These are phyloP conservation scores for Metellina segmentata DNA, from an alignment of 2,888 invertebrate species.

Conservation along the genomic window DNA sequence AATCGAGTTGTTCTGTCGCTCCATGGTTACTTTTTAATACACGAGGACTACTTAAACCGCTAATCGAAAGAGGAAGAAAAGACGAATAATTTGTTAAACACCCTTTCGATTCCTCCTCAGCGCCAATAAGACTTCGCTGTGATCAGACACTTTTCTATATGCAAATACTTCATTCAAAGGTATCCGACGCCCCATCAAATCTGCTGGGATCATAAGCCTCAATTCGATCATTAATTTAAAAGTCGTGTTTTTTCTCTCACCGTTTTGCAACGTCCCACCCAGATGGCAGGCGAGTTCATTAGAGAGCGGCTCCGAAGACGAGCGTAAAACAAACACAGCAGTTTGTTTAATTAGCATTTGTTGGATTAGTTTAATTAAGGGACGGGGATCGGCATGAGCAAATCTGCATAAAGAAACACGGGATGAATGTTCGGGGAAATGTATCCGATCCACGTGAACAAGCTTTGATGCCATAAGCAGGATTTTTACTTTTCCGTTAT, in stretches of 20 bases:
- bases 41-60: too few relatives aligned
- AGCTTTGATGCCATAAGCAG: background rate
- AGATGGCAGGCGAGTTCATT: background rate
- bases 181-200: too few relatives aligned
- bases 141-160: too few relatives aligned
- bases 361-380: background rate
- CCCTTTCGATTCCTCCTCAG: too few relatives aligned
- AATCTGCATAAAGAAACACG: background rate
- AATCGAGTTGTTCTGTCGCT: too few relatives aligned
- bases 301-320: background rate
- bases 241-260: background rate
- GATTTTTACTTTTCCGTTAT: background rate
- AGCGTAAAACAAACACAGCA: background rate
- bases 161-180: too few relatives aligned
- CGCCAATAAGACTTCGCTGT: too few relatives aligned
- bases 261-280: background rate
- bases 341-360: background rate
- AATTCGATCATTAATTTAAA: background rate
- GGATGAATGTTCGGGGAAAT: background rate
- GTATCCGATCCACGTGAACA: background rate
- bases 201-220: background rate
- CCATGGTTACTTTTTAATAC: too few relatives aligned
- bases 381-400: background rate
- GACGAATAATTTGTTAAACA: too few relatives aligned
- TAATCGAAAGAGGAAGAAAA: too few relatives aligned